These are phyloP conservation scores for Fulmarus glacialis DNA, from an alignment of 2,113 vertebrate genomes.

Conservation along the genomic window DNA sequence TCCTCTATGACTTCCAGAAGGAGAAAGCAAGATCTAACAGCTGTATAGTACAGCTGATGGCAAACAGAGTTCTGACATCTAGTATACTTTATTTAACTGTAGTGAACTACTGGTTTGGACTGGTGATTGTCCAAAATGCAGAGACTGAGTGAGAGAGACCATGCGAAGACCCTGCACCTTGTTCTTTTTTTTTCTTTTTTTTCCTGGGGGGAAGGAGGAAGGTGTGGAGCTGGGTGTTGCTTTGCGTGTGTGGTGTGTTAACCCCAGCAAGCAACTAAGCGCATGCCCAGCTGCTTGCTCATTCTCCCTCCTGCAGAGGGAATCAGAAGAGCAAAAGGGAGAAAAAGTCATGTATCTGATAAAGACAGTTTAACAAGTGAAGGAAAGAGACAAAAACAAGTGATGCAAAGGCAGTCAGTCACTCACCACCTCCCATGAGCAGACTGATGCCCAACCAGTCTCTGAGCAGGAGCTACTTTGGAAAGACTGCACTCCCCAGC, in stretches of 20 bases:
- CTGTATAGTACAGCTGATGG: background rate
- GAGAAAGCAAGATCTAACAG: background rate
- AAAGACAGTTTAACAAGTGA: background rate
- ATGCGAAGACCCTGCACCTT: background rate
- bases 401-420: background rate
- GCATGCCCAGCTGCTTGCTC: background rate
- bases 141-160: background rate
- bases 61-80: background rate
- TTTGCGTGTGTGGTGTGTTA: background rate
- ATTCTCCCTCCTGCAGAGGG: background rate
- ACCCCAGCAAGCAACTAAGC: background rate
- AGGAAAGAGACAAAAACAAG: background rate
- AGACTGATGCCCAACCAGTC: background rate
- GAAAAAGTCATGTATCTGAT: background rate
- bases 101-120: background rate
- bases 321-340: background rate
- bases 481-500: background rate
- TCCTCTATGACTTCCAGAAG: background rate
- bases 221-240: background rate
- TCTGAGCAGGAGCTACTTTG: background rate
- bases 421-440: rapidly evolving
- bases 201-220: too few relatives aligned
- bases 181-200: background rate
- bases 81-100: background rate
- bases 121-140: background rate